These are phyloP conservation scores for Poecilia gillii DNA, from an alignment of 2,797 vertebrate species.

Conservation along the genomic window DNA sequence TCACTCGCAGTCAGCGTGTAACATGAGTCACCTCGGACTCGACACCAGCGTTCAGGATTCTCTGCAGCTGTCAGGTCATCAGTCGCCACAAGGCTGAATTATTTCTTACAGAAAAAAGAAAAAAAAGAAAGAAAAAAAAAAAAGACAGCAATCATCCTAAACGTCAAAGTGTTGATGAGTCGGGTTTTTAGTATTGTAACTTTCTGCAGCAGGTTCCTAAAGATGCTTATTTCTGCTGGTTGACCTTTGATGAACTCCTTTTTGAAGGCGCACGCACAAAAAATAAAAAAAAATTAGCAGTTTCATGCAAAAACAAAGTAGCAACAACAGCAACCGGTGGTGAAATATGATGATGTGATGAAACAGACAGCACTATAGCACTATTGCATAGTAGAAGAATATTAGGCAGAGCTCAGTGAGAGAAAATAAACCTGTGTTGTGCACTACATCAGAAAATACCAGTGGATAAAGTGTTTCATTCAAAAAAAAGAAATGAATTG, in stretches of 20 bases:
- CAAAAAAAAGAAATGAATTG: neutral
- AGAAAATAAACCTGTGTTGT: slow-evolving; percentile 37
- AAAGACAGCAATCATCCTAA: slow-evolving; percentile 2
- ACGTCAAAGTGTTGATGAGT: slow-evolving; percentile 10
- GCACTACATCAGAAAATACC: slow-evolving; percentile 23
- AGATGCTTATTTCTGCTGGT: slow-evolving; percentile 17
- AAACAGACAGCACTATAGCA: slow-evolving; percentile 50
- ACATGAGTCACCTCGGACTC: slow-evolving; percentile 6
- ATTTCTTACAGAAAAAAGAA: neutral
- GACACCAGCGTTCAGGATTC: slow-evolving; percentile 55
- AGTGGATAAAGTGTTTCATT: slow-evolving; percentile 10
- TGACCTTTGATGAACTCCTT: slow-evolving; percentile 34
- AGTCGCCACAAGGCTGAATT: slow-evolving; percentile 4
- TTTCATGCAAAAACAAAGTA: slow-evolving; percentile 34
- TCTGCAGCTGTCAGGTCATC: slow-evolving; percentile 17
- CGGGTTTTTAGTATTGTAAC: neutral
- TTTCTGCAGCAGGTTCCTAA: slow-evolving; percentile 12
- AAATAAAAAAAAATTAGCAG: neutral
- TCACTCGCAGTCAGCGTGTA: slow-evolving; percentile 30
- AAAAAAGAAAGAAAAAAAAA: neutral
- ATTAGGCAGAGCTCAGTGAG: slow-evolving; percentile 48
- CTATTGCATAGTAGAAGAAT: slow-evolving; percentile 76
- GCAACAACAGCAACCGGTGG: slow-evolving; percentile 34
- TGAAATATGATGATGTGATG: slow-evolving; percentile 29
- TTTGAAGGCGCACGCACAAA: slow-evolving; percentile 24